phyloP scores from a whole-genome alignment of 1,140 invertebrate genomes.

The Drosophila repletoides region DNA sequence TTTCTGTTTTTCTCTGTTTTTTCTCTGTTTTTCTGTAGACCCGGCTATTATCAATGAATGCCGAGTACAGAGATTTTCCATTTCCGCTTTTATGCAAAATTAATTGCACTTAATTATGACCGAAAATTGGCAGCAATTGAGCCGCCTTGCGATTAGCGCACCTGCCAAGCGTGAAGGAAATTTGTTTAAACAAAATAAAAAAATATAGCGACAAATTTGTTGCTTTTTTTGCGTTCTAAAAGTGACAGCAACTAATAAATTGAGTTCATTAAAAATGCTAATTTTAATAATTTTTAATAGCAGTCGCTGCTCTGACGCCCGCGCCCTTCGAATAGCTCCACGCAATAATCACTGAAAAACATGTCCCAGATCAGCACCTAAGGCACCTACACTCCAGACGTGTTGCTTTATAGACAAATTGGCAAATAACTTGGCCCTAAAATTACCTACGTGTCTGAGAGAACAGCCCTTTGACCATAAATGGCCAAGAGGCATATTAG shows the following conservation, averaged over 20 bases:
- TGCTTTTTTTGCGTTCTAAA: constrained; percentile 1
- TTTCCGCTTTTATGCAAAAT: constrained; percentile 75
- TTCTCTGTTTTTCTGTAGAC: constrained; percentile 16
- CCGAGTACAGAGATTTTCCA: constrained; percentile 47
- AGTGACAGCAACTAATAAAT: constrained; percentile 31
- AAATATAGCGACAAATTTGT: constrained; percentile 18
- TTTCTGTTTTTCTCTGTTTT: background rate
- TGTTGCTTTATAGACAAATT: constrained; percentile 53
- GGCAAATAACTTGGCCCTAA: constrained; percentile 29
- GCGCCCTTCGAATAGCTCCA: constrained; percentile 17
- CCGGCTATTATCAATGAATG: constrained; percentile 40
- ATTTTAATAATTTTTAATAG: constrained; percentile 38
- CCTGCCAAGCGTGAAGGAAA: constrained; percentile 51
- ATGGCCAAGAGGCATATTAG: background rate
- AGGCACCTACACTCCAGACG: constrained; percentile 44
- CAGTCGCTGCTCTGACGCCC: constrained; percentile 14
- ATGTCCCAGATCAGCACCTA: constrained; percentile 1
- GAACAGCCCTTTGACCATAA: constrained; percentile 34
- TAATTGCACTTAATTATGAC: constrained; percentile 70
- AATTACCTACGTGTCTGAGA: constrained; percentile 50
- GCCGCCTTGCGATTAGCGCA: constrained; percentile 48
- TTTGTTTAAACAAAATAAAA: constrained; percentile 10
- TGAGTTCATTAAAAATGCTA: constrained; percentile 17
- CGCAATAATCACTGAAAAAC: background rate
- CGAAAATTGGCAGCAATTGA: constrained; percentile 49